Base-by-base conservation (phyloP, 1,140 invertebrate genomes). In the Heterodera schachtii region DNA sequence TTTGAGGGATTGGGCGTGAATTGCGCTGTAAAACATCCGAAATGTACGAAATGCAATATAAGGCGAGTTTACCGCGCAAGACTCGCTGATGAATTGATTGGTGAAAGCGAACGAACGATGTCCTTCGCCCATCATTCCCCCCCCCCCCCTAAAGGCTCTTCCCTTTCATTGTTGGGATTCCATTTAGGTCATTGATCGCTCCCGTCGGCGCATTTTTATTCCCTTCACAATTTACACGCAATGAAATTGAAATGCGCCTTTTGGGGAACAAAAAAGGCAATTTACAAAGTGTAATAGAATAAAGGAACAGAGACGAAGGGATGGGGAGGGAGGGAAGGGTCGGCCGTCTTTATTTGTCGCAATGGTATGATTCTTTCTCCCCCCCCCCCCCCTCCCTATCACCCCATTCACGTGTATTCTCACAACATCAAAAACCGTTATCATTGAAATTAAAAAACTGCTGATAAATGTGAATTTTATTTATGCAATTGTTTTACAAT, bases 1-100 rank as follows among this genome's bases (percentile, higher is more conserved):
- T 64, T 64, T 13, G 57, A 64, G 57, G 57, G 57, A 13, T 13
- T 64, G 57, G 57, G 57, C 16, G 57, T 64, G 11, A 64, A 5
- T 64, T n/a, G 57, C 57, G 57, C 57, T 64, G 57, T 64, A 64
- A 64, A 64, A 19, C 57, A 64, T 64, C 57, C 57, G 57, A 64
- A 52, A 64, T 64, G 57, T 64, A 52, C 49, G 19, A 64, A 64
- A 64, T 64, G 57, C 57, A 64, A 64, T 64, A 31, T 31, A 64
- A 64, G 57, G 19, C 57, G 57, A 64, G 57, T 64, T 52, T 64
- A 64, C 11, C 19, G 57, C 57, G 57, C 57, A 64, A 64, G 19
- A 64, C 19, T 64, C 57, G 57, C 5, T 64, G 57, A 52, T 52
- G 49, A 64, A 64, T 60, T 60, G 57, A 60, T 60, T 60, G 57